These are phyloP conservation scores for Paramormyrops kingsleyae DNA, from an alignment of 2,113 vertebrate species.

Conservation along the genomic window DNA sequence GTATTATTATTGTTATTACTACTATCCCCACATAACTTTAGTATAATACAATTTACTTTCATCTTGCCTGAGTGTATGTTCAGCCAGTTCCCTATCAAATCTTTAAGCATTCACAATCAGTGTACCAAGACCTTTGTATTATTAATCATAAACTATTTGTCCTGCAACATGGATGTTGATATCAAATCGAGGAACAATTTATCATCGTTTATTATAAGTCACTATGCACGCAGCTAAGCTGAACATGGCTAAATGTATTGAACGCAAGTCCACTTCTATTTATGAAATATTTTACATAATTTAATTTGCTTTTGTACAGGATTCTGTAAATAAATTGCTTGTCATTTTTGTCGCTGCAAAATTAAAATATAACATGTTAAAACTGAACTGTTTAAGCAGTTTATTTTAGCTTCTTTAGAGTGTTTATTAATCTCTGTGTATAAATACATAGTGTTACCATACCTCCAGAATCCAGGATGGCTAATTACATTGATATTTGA, in stretches of 20 bases:
- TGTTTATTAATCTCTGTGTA: background rate
- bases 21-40: background rate
- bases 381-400: conserved; percentile 8
- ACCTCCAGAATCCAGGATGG: background rate
- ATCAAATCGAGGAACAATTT: conserved; percentile 93
- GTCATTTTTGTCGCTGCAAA: conserved; percentile 99
- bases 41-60: background rate
- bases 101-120: conserved; percentile 83
- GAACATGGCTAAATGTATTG: conserved; percentile 98
- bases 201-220: conserved; percentile 98
- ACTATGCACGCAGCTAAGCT: conserved; percentile 99
- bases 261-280: conserved; percentile 98
- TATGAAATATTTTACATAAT: conserved; percentile 99
- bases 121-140: conserved; percentile 89
- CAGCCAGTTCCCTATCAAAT: conserved; percentile 62
- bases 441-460: background rate
- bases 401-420: background rate
- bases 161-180: conserved; percentile 99
- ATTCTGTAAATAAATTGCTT: conserved; percentile 99
- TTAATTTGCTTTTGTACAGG: conserved; percentile 99
- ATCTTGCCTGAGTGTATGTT: conserved; percentile 68
- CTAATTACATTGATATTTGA: background rate
- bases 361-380: conserved; percentile 98
- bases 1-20: background rate
- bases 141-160: conserved; percentile 96